Percentiles rank a stretch among this genome's conserved stretches.
Conservation (phyloP, 2,113 vertebrate species). For the Phaethon lepturus region DNA sequence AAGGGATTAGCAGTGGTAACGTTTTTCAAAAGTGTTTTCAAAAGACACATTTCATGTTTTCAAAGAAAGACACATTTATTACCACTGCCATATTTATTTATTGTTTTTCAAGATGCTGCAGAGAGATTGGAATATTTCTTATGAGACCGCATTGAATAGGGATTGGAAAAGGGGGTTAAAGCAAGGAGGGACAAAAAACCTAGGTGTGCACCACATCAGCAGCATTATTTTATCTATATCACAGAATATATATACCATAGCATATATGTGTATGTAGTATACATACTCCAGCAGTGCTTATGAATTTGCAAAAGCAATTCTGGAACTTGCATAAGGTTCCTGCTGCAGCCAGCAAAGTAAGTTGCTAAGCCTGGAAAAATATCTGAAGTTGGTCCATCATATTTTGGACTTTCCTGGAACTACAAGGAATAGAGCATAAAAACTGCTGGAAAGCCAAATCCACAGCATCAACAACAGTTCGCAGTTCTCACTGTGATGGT, state of each 20-base stretch:
- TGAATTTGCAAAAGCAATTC: not conserved
- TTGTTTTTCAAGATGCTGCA: not conserved
- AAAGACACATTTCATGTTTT: not conserved
- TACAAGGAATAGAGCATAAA: not conserved
- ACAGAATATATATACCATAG: not conserved
- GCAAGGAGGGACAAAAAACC: not conserved
- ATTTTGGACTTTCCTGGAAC: not conserved
- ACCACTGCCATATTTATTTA: not conserved
- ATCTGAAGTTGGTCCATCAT: not conserved
- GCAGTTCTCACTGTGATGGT: not conserved
- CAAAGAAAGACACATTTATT: not conserved
- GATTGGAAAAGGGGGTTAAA: not conserved
- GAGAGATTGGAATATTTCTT: not conserved
- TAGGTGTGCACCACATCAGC: not conserved
- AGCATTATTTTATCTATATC: not conserved
- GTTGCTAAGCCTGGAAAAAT: not conserved
- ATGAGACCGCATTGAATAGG: not conserved
- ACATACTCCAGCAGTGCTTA: not conserved
- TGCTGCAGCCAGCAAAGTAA: not conserved
- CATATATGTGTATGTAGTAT: accelerated
- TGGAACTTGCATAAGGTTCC: not conserved
- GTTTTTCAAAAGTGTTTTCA: not conserved
- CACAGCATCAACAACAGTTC: not conserved
- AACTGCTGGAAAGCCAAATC: not conserved
- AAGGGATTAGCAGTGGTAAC: not conserved